Conservation (phyloP, 2,113 vertebrate species). For the human region GRCh38 chr3:181489001-181489500, state of each 20-base stretch:
- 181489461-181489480: not conserved
- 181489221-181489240: not conserved
- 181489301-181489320: not conserved
- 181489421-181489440: not conserved
- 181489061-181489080: not conserved
- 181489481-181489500: not conserved
- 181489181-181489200: slow-evolving; percentile 7
- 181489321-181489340: not conserved
- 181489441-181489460: not conserved
- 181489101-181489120: not conserved
- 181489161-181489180: not conserved
- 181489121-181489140: not conserved
- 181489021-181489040: slow-evolving; percentile 17
- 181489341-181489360: not conserved
- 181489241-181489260: not conserved
- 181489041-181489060: not conserved
- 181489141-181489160: slow-evolving; percentile 13
- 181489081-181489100: not conserved
- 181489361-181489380: not conserved
- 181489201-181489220: not conserved
- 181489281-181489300: not conserved
- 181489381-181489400: not conserved
- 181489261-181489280: not conserved
- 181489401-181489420: not conserved
- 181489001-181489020: not conserved